These are phyloP conservation scores for Bubo blakistoni DNA, from an alignment of 2,113 vertebrate genomes.

Conservation along the genomic window DNA sequence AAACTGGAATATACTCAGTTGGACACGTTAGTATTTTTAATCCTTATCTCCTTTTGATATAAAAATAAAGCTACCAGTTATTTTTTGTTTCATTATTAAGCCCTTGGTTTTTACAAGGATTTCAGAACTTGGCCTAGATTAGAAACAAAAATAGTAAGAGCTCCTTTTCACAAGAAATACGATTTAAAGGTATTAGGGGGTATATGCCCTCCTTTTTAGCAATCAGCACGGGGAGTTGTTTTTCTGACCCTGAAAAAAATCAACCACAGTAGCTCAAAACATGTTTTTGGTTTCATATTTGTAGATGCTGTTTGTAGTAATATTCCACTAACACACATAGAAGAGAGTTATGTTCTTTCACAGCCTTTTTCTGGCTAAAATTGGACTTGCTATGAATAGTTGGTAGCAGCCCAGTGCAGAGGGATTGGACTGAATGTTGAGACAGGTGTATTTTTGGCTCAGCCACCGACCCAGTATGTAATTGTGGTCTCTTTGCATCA, in stretches of 20 bases:
- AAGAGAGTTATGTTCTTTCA: neutral
- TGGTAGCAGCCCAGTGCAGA: conserved; percentile 13
- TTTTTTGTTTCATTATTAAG: conserved; percentile 59
- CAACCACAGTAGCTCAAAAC: neutral
- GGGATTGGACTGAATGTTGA: neutral
- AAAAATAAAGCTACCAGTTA: conserved; percentile 52
- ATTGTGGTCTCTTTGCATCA: neutral
- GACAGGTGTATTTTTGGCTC: conserved; percentile 60
- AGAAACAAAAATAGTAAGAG: conserved; percentile 57
- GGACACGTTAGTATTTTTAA: conserved; percentile 17
- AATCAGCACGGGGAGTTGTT: neutral
- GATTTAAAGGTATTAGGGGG: conserved; percentile 44
- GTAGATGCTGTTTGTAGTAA: neutral
- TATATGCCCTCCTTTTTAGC: conserved; percentile 36
- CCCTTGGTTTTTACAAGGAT: conserved; percentile 49
- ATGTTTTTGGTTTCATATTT: neutral
- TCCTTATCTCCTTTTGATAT: conserved; percentile 52
- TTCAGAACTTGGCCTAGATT: conserved; percentile 62
- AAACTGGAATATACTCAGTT: neutral
- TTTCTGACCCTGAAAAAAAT: neutral
- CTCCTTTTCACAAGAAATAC: conserved; percentile 43
- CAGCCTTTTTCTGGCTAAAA: conserved; percentile 22
- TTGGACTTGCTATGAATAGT: conserved; percentile 35
- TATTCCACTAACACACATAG: neutral
- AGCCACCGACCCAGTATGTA: neutral